Base-by-base conservation (phyloP, 2,113 vertebrate genomes). In the Phodopus roborovskii region DNA sequence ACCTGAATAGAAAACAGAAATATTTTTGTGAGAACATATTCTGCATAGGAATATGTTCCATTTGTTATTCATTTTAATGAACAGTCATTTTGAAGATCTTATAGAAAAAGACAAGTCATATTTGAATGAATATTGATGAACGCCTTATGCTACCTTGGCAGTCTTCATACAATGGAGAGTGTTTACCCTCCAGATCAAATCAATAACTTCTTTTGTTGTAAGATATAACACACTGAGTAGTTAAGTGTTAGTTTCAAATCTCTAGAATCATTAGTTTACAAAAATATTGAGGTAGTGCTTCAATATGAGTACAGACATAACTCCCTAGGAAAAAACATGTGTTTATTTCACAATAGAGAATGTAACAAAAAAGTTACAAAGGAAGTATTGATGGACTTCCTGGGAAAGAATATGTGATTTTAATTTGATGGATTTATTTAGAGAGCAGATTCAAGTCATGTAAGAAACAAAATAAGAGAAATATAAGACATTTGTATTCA, bases 171-270 rank as follows among this genome's bases (percentile, higher is more conserved):
- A 92, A 11, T 74, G 79, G 33, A 8, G 20, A 74, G 83, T 60
- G 28, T 90, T 96, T 97, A 96, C 70, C 83, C 70, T 91, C 30
- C 79, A 7, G 81, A 96, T 97, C 83, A 97, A 97, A 97, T 97
- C 97, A 97, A 42, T 97, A 94, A 75, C 3, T 93, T 96, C n/a
- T n/a, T 96, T 96, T 97, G 42, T 90, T 97, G 87, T 84, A 97
- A 97, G 13, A 20, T 81, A 95, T 4, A 96, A 70, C n/a, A 50
- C 45, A 93, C 1, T 15, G 58, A 78, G 70, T 62, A 48, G 84
- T 79, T 92, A 95, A 94, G 3, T 28, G 0, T 17, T 94, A 85
- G 81, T 97, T 97, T 93, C 68, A 90, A 94, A 98, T 97, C 19
- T 88, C 13, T 70, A 60, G 94, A 97, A 97, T 84, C 6, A 79